Base-by-base conservation (phyloP, 2,888 invertebrate genomes). In the Hydrotaea diabolus region DNA sequence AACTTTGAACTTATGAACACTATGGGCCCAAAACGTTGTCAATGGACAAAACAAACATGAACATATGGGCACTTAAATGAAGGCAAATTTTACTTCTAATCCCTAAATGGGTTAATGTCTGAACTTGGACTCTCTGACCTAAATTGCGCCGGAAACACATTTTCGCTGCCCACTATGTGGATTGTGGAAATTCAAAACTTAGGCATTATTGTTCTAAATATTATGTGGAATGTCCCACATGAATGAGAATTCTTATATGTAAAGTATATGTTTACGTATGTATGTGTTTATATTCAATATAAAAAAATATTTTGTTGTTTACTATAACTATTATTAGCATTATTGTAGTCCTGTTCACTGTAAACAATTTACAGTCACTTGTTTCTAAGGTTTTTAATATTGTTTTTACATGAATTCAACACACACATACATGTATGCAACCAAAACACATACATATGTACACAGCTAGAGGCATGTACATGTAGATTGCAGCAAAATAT, bases 341-440 rank as follows among this genome's bases (percentile, higher is more conserved):
- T 8, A 43, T 66, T 39, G 17, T 43, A 66, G 66, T 43, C 43
- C 66, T 9, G 43, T 43, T 19, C 23, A 55, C 13, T 57, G 57
- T 59, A 75, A 80, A 74, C 57, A 80, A 80, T 46, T 74, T 66
- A 5, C 43, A 66, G 46, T 31, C 62, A 75, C 31, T 62, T 53
- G 36, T 26, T 55, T 55, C 26, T 26, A 19, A 55, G 55, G 55
- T 55, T 55, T 55, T 21, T 11, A 55, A 21, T 21, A 55, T 55
- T 55, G 21, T 49, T 15, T 49, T 49, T n/a, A 49, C 49, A 49
- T 49, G 5, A 31, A 31, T 31, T 4, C 31, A n/a, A 31, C n/a
- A 49, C n/a, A 49, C 49, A 49, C 39, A 39, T n/a, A 49, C 49
- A n/a, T 2, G 2, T 3, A 49, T n/a, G n/a, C 49, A 49, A 39